Evolutionary conservation across 2,888 invertebrate genomes (phyloP).

Genomic region (Cosmopolites sordidus): DNA sequence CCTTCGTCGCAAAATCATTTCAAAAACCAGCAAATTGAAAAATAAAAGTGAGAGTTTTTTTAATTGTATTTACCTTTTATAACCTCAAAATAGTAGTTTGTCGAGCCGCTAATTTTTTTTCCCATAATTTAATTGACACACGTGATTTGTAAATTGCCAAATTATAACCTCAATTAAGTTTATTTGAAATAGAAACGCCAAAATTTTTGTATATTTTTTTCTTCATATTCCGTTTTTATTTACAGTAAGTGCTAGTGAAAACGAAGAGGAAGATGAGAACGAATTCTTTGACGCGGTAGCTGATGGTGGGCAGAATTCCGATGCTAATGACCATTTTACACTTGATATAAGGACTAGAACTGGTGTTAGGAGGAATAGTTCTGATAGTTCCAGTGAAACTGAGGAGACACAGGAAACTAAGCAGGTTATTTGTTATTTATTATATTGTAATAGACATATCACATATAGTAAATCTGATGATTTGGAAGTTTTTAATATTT

Average conservation of each 20-base stretch:
- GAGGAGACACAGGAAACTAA: slow-evolving; percentile 51
- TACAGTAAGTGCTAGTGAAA: slow-evolving; percentile 52
- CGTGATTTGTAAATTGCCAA: neutral
- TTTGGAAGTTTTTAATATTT: no score
- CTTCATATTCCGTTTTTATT: slow-evolving; percentile 4
- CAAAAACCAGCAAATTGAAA: slow-evolving; percentile 12
- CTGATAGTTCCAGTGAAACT: slow-evolving; percentile 53
- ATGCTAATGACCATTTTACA: slow-evolving; percentile 52
- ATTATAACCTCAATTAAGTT: slow-evolving; percentile 29
- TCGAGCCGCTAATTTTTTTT: no score
- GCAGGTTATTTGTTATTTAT: slow-evolving; percentile 45
- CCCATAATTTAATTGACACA: neutral
- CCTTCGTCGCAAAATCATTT: slow-evolving; percentile 9
- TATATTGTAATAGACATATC: no score
- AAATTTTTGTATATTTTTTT: slow-evolving; percentile 17
- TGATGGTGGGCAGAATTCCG: slow-evolving; percentile 45
- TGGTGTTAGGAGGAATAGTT: slow-evolving; percentile 44
- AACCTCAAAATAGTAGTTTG: slow-evolving; percentile 20
- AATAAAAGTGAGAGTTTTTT: slow-evolving; percentile 13
- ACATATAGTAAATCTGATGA: no score
- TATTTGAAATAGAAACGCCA: neutral
- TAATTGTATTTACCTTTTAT: slow-evolving; percentile 6
- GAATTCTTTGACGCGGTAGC: slow-evolving; percentile 64
- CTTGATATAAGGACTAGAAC: slow-evolving; percentile 59
- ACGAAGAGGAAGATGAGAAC: slow-evolving; percentile 73